phyloP scores from a whole-genome alignment of 1,140 invertebrate species.

The Penaeus vannamei region DNA sequence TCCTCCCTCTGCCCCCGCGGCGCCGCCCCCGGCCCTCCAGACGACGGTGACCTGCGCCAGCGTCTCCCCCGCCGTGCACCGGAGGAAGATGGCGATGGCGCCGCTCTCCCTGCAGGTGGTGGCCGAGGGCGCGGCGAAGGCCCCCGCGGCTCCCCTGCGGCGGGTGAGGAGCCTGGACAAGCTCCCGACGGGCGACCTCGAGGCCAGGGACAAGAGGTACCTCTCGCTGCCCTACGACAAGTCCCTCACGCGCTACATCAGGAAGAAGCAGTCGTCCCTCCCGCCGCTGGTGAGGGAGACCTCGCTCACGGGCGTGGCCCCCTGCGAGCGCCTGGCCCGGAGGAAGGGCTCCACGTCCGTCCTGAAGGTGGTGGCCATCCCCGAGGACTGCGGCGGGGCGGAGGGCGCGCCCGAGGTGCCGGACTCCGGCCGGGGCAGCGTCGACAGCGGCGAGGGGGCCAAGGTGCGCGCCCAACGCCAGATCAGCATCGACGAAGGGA shows the following conservation, averaged over 20 bases:
- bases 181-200: not conserved
- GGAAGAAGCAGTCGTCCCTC: conserved; percentile 37
- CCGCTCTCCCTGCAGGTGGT: conserved; percentile 35
- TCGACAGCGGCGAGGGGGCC: conserved; percentile 41
- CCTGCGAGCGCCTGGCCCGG: conserved; percentile 23
- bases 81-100: conserved; percentile 30
- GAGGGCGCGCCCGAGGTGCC: conserved; percentile 43
- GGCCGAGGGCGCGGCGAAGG: not conserved
- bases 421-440: conserved; percentile 53
- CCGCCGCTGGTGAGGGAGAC: conserved; percentile 36
- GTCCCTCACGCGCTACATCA: not conserved
- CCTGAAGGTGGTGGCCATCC: conserved; percentile 49
- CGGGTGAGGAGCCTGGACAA: conserved; percentile 55
- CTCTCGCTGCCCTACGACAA: not conserved
- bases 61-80: not conserved
- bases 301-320: not conserved
- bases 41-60: not conserved
- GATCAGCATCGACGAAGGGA: conserved; percentile 57
- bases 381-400: conserved; percentile 46
- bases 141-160: not conserved
- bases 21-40: not conserved
- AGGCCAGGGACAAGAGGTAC: not conserved
- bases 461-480: conserved; percentile 41
- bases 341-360: conserved; percentile 42
- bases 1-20: too few relatives aligned